Percentiles rank a stretch among this genome's conserved stretches.
Conservation (phyloP, 2,113 vertebrate species). For the Centrocercus urophasianus region DNA sequence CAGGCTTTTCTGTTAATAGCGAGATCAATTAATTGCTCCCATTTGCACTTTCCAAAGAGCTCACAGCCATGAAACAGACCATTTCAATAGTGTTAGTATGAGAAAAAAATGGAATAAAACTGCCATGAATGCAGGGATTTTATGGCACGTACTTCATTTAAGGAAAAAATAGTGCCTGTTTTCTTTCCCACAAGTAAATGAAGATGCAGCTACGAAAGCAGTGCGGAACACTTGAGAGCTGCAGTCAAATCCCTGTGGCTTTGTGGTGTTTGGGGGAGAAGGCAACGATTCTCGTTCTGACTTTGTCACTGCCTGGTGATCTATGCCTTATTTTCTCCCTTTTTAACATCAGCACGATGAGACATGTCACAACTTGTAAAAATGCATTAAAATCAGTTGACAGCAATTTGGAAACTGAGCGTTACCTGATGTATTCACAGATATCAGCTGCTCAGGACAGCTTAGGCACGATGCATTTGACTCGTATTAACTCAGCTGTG, state of each 20-base stretch:
- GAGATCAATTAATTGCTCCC: background rate
- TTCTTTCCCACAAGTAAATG: background rate
- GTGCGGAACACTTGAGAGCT: fast-evolving
- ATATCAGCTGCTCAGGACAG: background rate
- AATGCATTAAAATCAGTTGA: background rate
- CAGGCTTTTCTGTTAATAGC: background rate
- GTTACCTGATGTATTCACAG: background rate
- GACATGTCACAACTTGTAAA: background rate
- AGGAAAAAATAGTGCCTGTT: background rate
- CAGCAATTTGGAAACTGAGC: background rate
- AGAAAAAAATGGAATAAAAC: background rate
- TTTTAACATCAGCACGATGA: background rate
- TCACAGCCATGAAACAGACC: background rate
- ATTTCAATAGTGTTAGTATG: background rate
- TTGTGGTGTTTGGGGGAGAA: background rate
- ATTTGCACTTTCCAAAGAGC: background rate
- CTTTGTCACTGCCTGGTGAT: background rate
- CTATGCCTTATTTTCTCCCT: background rate
- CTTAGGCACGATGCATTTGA: background rate
- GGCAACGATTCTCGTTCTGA: background rate
- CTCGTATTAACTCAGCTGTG: background rate
- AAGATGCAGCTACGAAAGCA: background rate
- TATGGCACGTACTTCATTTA: background rate
- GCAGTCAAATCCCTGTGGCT: background rate
- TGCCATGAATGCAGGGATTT: fast-evolving